Base-by-base conservation (phyloP, 2,113 vertebrate genomes). In the Nettapus auritus region DNA sequence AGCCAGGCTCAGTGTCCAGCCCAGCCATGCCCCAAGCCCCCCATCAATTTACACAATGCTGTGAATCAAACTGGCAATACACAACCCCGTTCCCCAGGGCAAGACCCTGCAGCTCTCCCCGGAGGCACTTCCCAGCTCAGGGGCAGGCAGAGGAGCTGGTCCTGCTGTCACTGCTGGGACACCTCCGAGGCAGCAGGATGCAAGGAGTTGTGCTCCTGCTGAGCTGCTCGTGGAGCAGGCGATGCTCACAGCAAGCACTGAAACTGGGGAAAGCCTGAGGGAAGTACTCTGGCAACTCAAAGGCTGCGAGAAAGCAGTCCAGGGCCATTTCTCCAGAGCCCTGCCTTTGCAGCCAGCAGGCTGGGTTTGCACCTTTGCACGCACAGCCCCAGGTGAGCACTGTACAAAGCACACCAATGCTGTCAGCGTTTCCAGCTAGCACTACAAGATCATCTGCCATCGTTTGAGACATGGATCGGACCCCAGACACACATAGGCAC, bases 121-220 rank as follows among this genome's bases (percentile, higher is more conserved):
- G 5, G 6, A 36, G 29, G 26, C 13, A 31, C n/a, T 20, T 59
- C 21, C 48, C 52, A 48, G 44, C 38, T 21, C 4, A 70, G 46
- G 50, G 70, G 21, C 2, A 2, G 57, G 31, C 42, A 42, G 55
- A n/a, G 7, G 13, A 36, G 26, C 29, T 34, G 9, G 2, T 46
- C 29, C 74, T 6, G 7, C 0, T 18, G 23, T 31, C 63, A 3
- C 78, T 1, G 0, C 2, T 3, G 48, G 46, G 57, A 67, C 46
- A 10, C 48, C 12, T 25, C 26, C 53, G 42, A 9, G 52, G 31
- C 18, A 53, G 70, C 23, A 25, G 28, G 3, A 36, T 13, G 12
- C 2, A 2, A 53, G 31, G 23, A 20, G 28, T 6, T 34, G 46
- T 31, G 14, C 59, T 36, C 20, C 75, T 33, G 28, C 21, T 34